A percentile compares a stretch with the other conserved stretches of the same genome.
phyloP scores from a whole-genome alignment of 2,797 vertebrate genomes.

The Staurois parvus region DNA sequence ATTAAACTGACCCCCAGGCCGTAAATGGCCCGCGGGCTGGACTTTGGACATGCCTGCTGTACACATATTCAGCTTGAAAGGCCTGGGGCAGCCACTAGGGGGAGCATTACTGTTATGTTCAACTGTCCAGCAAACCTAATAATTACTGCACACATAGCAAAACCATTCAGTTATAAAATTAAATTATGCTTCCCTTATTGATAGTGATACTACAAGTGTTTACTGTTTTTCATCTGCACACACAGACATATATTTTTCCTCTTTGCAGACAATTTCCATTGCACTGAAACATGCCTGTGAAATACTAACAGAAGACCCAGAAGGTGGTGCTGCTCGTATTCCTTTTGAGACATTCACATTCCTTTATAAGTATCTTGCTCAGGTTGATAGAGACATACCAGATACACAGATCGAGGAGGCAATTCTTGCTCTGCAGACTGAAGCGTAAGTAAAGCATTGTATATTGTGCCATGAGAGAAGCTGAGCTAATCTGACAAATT shows the following conservation, averaged over 20 bases:
- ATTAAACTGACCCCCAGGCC: no score
- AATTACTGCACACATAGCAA: no score
- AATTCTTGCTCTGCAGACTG: constrained; percentile 74
- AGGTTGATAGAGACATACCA: constrained; percentile 79
- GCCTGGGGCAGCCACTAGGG: no score
- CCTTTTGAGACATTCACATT: constrained; percentile 78
- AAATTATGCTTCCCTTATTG: no score
- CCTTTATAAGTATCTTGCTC: constrained; percentile 85
- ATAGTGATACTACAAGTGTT: no score
- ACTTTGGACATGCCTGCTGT: no score
- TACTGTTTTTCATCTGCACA: neutral
- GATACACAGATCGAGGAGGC: constrained; percentile 72
- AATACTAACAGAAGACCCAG: constrained; percentile 85
- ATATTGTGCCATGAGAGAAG: neutral
- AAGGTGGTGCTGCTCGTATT: constrained; percentile 81
- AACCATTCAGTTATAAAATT: no score
- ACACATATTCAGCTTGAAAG: no score
- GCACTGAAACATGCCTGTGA: constrained; percentile 87
- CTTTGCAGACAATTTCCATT: constrained; percentile 77
- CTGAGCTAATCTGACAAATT: no score
- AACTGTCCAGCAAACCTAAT: no score
- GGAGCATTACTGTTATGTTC: no score
- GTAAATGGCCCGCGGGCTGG: no score
- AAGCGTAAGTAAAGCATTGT: constrained; percentile 75
- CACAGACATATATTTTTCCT: neutral